A percentile compares a stretch with the other conserved stretches of the same genome.
These are phyloP conservation scores for Dryobates pubescens DNA, from an alignment of 2,797 vertebrate species.

Conservation along the genomic window DNA sequence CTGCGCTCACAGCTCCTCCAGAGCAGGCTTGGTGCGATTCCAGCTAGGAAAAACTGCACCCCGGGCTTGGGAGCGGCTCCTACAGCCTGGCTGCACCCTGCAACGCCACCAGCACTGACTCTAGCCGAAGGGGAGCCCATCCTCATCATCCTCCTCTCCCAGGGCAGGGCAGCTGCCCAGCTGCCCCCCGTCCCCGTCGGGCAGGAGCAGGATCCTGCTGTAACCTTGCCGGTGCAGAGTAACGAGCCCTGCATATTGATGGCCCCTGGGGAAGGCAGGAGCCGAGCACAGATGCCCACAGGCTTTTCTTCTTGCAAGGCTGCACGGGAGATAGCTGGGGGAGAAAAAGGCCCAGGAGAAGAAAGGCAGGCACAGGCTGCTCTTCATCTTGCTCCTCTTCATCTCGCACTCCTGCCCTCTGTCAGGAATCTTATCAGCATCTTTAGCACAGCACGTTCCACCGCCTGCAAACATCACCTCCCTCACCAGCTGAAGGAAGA, in stretches of 20 bases:
- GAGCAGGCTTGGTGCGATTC: not conserved
- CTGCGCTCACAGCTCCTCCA: not conserved
- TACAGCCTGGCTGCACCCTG: not conserved
- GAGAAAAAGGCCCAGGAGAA: not conserved
- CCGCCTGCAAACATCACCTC: not conserved
- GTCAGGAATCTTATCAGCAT: not conserved
- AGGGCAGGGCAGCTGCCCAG: not conserved
- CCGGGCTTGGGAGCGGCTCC: fast-evolving
- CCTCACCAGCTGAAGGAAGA: not conserved
- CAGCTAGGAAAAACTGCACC: not conserved
- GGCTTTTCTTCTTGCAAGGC: conserved; percentile 12
- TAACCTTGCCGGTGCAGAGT: conserved; percentile 1
- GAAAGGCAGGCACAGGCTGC: fast-evolving
- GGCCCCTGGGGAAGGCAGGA: not conserved
- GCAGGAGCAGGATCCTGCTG: not conserved
- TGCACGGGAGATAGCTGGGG: fast-evolving
- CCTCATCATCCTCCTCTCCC: not conserved
- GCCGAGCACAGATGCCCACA: not conserved
- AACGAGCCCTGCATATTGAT: not conserved
- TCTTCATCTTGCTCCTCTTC: not conserved
- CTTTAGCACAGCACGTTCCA: not conserved
- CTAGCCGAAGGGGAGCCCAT: not conserved
- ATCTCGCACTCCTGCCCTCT: not conserved
- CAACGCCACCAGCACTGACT: fast-evolving
- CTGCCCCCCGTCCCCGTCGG: not conserved